phyloP scores from a whole-genome alignment of 2,113 vertebrate species.

The Nothoprocta pentlandii region DNA sequence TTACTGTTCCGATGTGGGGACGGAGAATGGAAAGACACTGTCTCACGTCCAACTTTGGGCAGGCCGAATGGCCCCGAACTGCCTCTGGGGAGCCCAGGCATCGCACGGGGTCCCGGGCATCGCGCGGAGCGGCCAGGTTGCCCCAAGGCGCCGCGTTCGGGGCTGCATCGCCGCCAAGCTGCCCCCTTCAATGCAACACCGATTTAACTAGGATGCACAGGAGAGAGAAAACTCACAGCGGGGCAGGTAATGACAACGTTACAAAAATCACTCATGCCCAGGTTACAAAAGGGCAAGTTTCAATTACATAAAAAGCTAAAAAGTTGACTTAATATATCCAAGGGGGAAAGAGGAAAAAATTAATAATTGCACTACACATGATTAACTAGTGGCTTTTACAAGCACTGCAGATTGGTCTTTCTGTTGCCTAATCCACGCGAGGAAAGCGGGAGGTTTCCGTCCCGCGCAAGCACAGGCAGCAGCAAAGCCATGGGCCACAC shows the following conservation, averaged over 20 bases:
- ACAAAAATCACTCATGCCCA: slow-evolving; percentile 79
- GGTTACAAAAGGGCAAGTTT: slow-evolving; percentile 79
- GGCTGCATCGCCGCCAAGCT: too few species aligned
- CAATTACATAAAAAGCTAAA: slow-evolving; percentile 76
- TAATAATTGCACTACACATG: background rate
- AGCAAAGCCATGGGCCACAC: background rate
- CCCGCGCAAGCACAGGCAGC: slow-evolving; percentile 1
- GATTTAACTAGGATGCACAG: slow-evolving; percentile 82
- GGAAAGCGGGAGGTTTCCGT: slow-evolving; percentile 11
- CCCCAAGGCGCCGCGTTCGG: too few species aligned
- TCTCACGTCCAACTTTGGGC: background rate
- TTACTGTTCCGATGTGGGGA: background rate
- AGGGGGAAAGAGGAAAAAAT: background rate
- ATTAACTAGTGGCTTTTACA: slow-evolving; percentile 68
- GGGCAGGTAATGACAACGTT: slow-evolving; percentile 71
- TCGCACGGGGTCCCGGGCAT: too few species aligned
- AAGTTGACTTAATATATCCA: slow-evolving; percentile 55
- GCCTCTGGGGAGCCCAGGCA: too few species aligned
- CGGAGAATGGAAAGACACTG: background rate
- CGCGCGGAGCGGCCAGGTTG: too few species aligned
- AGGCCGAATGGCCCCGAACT: rapidly evolving
- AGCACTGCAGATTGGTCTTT: slow-evolving; percentile 53
- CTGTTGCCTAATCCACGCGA: slow-evolving; percentile 41
- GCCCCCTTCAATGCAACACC: slow-evolving; percentile 53
- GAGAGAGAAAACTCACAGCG: slow-evolving; percentile 82